These are phyloP conservation scores for Malacosoma neustria DNA, from an alignment of 2,888 invertebrate species.

Conservation along the genomic window DNA sequence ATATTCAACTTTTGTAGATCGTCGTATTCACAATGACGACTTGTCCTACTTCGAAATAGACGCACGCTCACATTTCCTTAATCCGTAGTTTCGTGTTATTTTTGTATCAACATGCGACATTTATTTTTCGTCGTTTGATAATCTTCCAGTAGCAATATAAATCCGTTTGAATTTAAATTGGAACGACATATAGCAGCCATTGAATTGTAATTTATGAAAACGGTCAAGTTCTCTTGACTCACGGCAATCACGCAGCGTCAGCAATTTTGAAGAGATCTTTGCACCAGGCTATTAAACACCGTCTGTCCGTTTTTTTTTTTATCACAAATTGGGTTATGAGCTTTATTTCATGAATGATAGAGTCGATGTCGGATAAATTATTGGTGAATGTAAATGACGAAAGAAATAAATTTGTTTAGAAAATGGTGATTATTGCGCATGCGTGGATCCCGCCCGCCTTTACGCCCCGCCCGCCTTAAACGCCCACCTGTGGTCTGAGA, in stretches of 20 bases:
- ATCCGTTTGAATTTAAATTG: not conserved
- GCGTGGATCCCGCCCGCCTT: conserved; percentile 55
- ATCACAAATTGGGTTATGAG: conserved; percentile 13
- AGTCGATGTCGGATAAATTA: conserved; percentile 43
- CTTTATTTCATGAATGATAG: not conserved
- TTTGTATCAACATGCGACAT: conserved; percentile 5
- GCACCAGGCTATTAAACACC: conserved; percentile 32
- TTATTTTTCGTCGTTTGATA: conserved; percentile 8
- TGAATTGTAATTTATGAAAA: too few species aligned
- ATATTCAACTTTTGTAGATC: conserved; percentile 8
- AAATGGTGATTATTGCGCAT: conserved; percentile 43
- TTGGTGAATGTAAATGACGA: conserved; percentile 29
- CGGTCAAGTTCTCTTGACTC: conserved; percentile 58
- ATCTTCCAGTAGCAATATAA: too few species aligned
- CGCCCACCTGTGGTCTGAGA: conserved; percentile 65
- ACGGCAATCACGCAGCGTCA: conserved; percentile 40
- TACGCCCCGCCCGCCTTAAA: conserved; percentile 53
- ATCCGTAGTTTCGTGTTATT: conserved; percentile 2
- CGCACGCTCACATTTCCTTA: conserved; percentile 11
- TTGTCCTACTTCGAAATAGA: conserved; percentile 11
- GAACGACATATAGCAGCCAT: too few species aligned
- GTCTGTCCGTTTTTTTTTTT: conserved; percentile 36
- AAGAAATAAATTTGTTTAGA: conserved; percentile 19
- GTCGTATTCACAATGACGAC: conserved; percentile 31
- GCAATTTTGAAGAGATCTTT: conserved; percentile 47